Evolutionary conservation across 2,113 vertebrate genomes (phyloP).

Genomic region (Oxyruncus cristatus): DNA sequence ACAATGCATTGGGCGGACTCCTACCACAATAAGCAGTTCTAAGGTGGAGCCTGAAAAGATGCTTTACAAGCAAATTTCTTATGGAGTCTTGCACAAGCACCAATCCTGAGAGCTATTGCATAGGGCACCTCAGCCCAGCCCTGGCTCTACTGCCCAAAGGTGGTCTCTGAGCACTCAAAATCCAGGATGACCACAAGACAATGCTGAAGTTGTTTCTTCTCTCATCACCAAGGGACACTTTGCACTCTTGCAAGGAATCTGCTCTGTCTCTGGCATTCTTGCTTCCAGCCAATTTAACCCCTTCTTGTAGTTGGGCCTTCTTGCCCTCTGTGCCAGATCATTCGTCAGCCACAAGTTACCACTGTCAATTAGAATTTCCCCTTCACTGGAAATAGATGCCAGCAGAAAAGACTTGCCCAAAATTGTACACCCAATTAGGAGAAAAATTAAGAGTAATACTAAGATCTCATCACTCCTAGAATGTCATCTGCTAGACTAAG

Average conservation of each 20-base stretch:
- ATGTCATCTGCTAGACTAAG: not conserved
- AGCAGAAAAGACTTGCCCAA: not conserved
- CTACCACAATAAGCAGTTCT: rapidly evolving
- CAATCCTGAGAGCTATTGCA: rapidly evolving
- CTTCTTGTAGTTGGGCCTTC: not conserved
- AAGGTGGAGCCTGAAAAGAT: not conserved
- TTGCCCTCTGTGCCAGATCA: not conserved
- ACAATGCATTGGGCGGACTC: not conserved
- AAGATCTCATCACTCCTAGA: not conserved
- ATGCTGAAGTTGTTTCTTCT: not conserved
- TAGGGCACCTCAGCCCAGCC: not conserved
- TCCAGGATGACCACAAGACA: not conserved
- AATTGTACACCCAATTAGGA: not conserved
- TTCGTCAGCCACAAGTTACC: not conserved
- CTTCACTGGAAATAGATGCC: not conserved
- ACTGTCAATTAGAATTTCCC: not conserved
- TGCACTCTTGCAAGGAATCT: not conserved
- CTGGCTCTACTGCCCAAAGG: not conserved
- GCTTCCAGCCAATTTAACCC: not conserved
- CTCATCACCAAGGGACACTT: not conserved
- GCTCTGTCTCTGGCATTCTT: not conserved
- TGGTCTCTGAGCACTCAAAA: not conserved
- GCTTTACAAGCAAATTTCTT: not conserved
- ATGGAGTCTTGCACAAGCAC: not conserved
- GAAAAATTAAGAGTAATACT: not conserved